phyloP scores from a whole-genome alignment of 2,797 vertebrate genomes.

The Platyrinchus mystaceus region DNA sequence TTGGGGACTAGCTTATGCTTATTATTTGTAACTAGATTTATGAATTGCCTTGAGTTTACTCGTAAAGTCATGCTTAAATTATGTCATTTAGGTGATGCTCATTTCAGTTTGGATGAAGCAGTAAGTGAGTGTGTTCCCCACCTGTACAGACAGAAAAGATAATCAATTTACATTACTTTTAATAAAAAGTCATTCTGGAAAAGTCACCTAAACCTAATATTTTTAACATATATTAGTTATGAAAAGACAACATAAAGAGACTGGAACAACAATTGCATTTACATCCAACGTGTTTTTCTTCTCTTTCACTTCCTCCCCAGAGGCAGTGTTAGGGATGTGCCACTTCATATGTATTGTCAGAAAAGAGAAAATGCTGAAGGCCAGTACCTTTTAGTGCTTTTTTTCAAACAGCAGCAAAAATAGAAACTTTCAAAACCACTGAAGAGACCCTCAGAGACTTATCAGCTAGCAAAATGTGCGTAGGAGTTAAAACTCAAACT shows the following conservation, averaged over 20 bases:
- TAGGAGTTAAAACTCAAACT: slow-evolving; percentile 22
- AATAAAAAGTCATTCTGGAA: background rate
- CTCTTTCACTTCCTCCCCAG: background rate
- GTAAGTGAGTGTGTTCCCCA: background rate
- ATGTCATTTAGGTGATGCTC: background rate
- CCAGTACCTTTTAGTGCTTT: background rate
- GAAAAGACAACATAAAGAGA: background rate
- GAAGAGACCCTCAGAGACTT: background rate
- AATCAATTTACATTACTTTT: background rate
- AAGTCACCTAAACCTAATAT: background rate
- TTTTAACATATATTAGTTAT: background rate
- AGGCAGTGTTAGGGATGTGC: slow-evolving; percentile 28
- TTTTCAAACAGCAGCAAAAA: slow-evolving; percentile 41
- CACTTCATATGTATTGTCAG: slow-evolving; percentile 29
- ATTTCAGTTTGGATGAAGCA: background rate
- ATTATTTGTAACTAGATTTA: background rate
- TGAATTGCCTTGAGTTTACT: background rate
- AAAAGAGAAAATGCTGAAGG: slow-evolving; percentile 44
- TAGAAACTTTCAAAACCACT: slow-evolving; percentile 27
- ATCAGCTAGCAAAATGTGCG: background rate
- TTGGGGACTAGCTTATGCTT: background rate
- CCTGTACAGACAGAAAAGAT: background rate
- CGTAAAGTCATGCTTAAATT: background rate
- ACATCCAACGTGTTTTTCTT: background rate
- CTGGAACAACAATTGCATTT: background rate